Conservation (phyloP, 2,113 vertebrate species). For the Pongo pygmaeus region DNA sequence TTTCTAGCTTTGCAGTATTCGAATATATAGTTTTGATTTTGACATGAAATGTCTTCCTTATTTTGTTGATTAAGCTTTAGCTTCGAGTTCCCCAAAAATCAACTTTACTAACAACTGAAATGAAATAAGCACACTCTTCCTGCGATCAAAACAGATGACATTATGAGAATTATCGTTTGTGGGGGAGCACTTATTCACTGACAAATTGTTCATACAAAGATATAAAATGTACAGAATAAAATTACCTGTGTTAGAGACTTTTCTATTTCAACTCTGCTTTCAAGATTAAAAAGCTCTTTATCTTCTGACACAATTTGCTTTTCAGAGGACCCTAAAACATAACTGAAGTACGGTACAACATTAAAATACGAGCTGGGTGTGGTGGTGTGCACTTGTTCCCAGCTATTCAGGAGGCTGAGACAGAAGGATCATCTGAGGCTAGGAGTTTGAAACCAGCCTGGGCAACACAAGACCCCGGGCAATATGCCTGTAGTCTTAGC, state of each 20-base stretch:
- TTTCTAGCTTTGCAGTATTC: not conserved
- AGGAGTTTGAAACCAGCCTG: not conserved
- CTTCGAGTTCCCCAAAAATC: not conserved
- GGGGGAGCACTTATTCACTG: not conserved
- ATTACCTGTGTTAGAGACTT: constrained; percentile 82
- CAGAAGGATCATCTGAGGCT: not conserved
- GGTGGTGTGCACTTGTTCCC: not conserved
- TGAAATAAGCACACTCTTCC: not conserved
- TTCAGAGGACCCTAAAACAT: constrained; percentile 82
- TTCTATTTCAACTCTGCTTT: constrained; percentile 79
- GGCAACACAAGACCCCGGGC: not conserved
- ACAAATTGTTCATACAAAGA: not conserved
- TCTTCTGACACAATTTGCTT: constrained; percentile 75
- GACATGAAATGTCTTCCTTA: not conserved
- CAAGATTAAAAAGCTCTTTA: constrained; percentile 82
- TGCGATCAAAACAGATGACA: not conserved
- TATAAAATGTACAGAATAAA: not conserved
- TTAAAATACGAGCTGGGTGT: not conserved
- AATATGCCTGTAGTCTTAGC: not conserved
- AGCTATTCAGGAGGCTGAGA: not conserved
- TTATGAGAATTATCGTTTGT: not conserved
- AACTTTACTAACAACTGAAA: not conserved
- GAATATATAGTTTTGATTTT: not conserved
- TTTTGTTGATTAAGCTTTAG: not conserved
- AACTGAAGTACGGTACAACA: constrained; percentile 71